Evolutionary conservation across 2,113 vertebrate species (phyloP).

Genomic region (Gymnogyps californianus): DNA sequence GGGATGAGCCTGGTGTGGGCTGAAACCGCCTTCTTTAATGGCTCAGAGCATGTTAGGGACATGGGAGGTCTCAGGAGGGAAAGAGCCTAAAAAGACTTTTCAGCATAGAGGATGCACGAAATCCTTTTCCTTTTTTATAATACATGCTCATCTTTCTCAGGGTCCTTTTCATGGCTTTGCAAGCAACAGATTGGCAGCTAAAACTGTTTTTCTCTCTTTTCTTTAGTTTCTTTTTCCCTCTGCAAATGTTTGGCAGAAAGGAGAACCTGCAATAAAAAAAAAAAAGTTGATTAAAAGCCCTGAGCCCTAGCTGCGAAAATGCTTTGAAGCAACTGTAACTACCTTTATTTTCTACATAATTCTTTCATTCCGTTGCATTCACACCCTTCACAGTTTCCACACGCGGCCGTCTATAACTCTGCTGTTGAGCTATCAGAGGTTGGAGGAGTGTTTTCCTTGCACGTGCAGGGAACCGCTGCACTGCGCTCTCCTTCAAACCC

Average conservation of each 20-base stretch:
- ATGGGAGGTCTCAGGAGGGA: not conserved
- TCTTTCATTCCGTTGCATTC: not conserved
- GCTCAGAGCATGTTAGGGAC: not conserved
- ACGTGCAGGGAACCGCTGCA: accelerated
- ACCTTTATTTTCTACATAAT: conserved; percentile 28
- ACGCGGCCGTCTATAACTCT: accelerated
- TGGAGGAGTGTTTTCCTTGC: accelerated
- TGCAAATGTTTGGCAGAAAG: conserved; percentile 26
- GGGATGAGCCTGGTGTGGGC: not conserved
- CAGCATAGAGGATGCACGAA: not conserved
- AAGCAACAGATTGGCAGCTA: conserved; percentile 41
- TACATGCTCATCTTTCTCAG: not conserved
- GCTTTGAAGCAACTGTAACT: conserved; percentile 30
- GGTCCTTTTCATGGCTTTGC: not conserved
- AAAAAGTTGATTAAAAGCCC: conserved; percentile 9
- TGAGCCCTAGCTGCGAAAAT: not conserved
- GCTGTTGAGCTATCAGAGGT: not conserved
- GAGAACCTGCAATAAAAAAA: not conserved
- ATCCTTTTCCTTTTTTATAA: not conserved
- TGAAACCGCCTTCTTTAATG: not conserved
- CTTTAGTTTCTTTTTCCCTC: not conserved
- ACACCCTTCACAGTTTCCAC: not conserved
- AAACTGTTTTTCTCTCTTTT: not conserved
- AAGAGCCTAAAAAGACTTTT: not conserved
- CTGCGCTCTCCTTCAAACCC: accelerated